Evolutionary conservation across 2,797 vertebrate species (phyloP).

Genomic region (Neomorphus geoffroyi): DNA sequence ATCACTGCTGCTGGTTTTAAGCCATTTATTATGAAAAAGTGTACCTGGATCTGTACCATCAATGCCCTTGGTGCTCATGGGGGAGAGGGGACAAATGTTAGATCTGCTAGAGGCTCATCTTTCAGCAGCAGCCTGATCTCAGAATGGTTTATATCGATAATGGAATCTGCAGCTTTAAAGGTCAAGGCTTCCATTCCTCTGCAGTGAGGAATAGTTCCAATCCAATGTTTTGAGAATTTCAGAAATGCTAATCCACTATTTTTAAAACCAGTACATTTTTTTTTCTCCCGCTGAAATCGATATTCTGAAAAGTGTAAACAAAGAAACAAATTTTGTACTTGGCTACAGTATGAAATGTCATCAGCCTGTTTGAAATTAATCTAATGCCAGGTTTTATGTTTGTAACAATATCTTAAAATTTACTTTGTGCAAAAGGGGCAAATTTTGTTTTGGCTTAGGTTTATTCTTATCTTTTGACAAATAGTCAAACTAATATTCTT

Average conservation of each 20-base stretch:
- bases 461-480: background rate
- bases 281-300: background rate
- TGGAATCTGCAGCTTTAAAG: background rate
- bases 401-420: background rate
- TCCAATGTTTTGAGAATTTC: background rate
- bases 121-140: background rate
- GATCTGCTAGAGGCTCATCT: background rate
- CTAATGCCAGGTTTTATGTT: background rate
- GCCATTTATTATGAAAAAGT: background rate
- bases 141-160: background rate
- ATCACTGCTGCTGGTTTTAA: background rate
- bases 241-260: background rate
- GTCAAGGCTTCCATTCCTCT: background rate
- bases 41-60: background rate
- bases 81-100: background rate
- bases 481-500: background rate
- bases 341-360: background rate
- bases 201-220: background rate
- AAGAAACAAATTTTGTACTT: background rate
- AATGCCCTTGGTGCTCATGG: background rate
- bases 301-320: background rate
- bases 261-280: background rate
- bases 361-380: background rate
- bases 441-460: background rate
- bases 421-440: background rate